Evolutionary conservation across 2,113 vertebrate species (phyloP).

Genomic region (Serilophus lunatus): DNA sequence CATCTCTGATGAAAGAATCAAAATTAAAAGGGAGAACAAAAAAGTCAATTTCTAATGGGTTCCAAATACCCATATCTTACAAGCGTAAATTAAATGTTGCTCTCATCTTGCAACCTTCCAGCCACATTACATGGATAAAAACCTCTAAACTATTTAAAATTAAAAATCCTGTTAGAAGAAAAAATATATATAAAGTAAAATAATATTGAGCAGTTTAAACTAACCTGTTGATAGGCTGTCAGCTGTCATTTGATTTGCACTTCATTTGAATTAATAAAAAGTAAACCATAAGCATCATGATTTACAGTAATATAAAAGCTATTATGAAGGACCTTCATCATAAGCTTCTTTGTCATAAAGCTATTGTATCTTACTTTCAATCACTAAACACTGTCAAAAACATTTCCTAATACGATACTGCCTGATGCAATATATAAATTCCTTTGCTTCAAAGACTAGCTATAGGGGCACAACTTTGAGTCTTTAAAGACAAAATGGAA

Average conservation of each 20-base stretch:
- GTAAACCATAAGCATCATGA: slow-evolving; percentile 54
- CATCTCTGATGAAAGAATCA: slow-evolving; percentile 60
- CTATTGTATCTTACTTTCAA: slow-evolving; percentile 61
- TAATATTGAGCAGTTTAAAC: slow-evolving; percentile 49
- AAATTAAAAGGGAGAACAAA: slow-evolving; percentile 64
- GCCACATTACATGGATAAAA: background rate
- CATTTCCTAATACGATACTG: slow-evolving; percentile 3
- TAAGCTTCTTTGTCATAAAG: slow-evolving; percentile 66
- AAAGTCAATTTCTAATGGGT: slow-evolving; percentile 53
- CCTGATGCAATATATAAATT: slow-evolving; percentile 19
- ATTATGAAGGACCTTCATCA: slow-evolving; percentile 51
- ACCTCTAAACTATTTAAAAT: slow-evolving; percentile 31
- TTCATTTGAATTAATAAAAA: slow-evolving; percentile 68
- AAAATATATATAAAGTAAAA: slow-evolving; percentile 51
- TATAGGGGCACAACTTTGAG: background rate
- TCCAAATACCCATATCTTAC: slow-evolving; percentile 54
- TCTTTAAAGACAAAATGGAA: background rate
- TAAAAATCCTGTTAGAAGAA: slow-evolving; percentile 52
- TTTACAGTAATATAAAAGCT: slow-evolving; percentile 59
- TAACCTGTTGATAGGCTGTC: slow-evolving; percentile 58
- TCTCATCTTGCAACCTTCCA: slow-evolving; percentile 48
- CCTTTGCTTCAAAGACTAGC: slow-evolving; percentile 39
- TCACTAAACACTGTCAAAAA: slow-evolving; percentile 64
- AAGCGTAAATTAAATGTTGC: slow-evolving; percentile 58
- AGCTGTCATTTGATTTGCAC: slow-evolving; percentile 62